Base-by-base conservation (phyloP, 2,113 vertebrate genomes). In the Cariama cristata region DNA sequence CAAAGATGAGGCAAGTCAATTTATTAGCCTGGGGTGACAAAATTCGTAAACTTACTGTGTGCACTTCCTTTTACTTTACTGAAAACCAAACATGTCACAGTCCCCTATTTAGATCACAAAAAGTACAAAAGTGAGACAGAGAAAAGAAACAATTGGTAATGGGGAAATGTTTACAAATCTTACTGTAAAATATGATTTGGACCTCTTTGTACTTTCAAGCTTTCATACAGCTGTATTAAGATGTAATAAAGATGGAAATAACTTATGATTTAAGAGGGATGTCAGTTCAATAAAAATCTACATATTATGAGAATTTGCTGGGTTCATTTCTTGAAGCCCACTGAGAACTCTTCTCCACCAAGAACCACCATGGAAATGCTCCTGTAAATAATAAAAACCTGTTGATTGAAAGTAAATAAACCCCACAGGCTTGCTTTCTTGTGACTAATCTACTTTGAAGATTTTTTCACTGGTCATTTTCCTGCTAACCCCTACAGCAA, bases 31-130 rank as follows among this genome's bases (percentile, higher is more conserved):
- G 14, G 50, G 18, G 28, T 82, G 74, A 94, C 58, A 75, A 86
- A 81, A 32, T 40, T 73, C 28, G 83, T 91, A 82, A 93, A 75
- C 38, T 97, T 62, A 89, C n/a, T 72, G 32, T 27, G 8, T 94
- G 64, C 44, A 95, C 93, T 97, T 97, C 95, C 97, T 97, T 96
- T 93, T 79, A 72, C 67, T 91, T 96, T 96, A 96, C 97, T 96
- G 97, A 97, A 97, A 97, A 79, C 74, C 82, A 89, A 87, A 91
- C 56, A 58, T 87, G 80, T 85, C 86, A 89, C 56, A 87, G 83
- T 89, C 94, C 80, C 86, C 83, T 73, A n/a, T 32, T 95, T 92
- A 87, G 79, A 95, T 89, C 72, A 86, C 55, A 73, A 77, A 96
- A 94, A 94, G 89, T 89, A 89, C 72, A 77, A 92, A 85, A 96